A percentile compares a stretch with the other conserved stretches of the same genome.
phyloP scores from a whole-genome alignment of 2,797 vertebrate species.

The Leptatherina wallacei region DNA sequence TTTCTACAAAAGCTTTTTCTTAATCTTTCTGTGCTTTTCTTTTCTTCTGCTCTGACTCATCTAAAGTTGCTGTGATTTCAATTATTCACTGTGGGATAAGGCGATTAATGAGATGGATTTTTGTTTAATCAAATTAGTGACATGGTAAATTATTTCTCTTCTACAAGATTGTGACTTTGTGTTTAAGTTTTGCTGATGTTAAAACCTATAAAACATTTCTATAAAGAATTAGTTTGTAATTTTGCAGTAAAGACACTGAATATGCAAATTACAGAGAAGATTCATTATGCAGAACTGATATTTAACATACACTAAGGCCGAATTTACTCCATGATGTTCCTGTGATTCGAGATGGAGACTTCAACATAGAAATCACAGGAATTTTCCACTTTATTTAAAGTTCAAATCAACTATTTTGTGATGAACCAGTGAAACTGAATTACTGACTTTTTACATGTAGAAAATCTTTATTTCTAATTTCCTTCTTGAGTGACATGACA shows the following conservation, averaged over 20 bases:
- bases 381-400: too few relatives aligned
- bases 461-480: neutral
- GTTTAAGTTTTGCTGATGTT: neutral
- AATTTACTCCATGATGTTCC: neutral
- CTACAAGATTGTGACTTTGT: neutral
- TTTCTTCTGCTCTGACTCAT: neutral
- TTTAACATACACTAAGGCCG: neutral
- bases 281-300: neutral
- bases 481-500: neutral
- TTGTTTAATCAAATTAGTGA: neutral
- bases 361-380: too few relatives aligned
- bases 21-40: neutral
- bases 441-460: neutral
- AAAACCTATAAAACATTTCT: neutral
- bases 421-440: neutral
- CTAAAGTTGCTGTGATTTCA: neutral
- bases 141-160: neutral
- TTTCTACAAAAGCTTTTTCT: neutral
- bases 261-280: neutral
- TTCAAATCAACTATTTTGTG: too few relatives aligned
- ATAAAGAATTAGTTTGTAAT: neutral
- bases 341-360: neutral
- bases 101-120: neutral
- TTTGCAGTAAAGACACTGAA: neutral
- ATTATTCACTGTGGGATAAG: neutral